phyloP scores from a whole-genome alignment of 2,797 vertebrate genomes.

The Galaxias olidus region DNA sequence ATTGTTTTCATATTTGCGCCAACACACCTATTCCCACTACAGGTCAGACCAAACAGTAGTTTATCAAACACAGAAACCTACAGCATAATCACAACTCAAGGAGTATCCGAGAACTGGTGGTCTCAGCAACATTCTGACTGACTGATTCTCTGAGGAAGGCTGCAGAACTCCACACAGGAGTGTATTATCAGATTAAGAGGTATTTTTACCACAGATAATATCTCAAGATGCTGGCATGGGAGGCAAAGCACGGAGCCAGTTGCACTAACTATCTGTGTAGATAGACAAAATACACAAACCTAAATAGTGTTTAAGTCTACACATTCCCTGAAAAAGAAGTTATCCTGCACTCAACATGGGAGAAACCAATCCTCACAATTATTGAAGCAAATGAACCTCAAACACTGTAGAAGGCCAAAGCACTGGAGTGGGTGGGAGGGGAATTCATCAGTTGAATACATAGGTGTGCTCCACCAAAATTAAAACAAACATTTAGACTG shows the following conservation, averaged over 20 bases:
- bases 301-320: background rate
- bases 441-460: too few species aligned
- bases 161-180: constrained; percentile 59
- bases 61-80: background rate
- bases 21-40: too few species aligned
- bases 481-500: too few species aligned
- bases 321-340: background rate
- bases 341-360: background rate
- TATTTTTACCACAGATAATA: constrained; percentile 77
- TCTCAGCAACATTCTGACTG: constrained; percentile 50
- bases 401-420: too few species aligned
- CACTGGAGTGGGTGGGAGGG: too few species aligned
- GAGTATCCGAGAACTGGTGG: constrained; percentile 32
- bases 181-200: constrained; percentile 78
- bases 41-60: too few species aligned
- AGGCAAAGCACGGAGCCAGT: constrained; percentile 21
- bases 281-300: background rate
- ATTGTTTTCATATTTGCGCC: too few species aligned
- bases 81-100: constrained; percentile 19
- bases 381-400: background rate
- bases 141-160: constrained; percentile 49
- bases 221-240: constrained; percentile 61
- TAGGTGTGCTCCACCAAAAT: too few species aligned
- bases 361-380: background rate
- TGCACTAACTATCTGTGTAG: constrained; percentile 4